phyloP scores from a whole-genome alignment of 2,888 invertebrate species.

The Aporophyla lueneburgensis region DNA sequence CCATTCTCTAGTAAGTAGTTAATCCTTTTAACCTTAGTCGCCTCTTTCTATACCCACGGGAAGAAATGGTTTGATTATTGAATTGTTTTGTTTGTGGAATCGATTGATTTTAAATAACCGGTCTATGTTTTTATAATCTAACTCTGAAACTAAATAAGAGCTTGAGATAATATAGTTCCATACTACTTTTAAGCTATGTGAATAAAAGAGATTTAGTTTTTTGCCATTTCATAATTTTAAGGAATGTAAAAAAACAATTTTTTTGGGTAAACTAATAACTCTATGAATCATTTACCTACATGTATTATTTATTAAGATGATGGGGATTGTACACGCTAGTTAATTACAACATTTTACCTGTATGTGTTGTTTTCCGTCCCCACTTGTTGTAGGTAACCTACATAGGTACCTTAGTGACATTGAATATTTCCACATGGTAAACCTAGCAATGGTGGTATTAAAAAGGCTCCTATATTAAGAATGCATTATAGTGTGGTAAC shows the following conservation, averaged over 20 bases:
- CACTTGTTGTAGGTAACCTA: too few species aligned
- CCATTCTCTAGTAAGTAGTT: too few species aligned
- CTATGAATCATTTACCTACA: background rate
- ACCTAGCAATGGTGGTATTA: background rate
- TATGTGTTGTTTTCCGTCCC: too few species aligned
- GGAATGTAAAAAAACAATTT: background rate
- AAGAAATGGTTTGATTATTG: too few species aligned
- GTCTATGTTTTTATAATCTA: too few species aligned
- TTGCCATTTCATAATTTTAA: too few species aligned
- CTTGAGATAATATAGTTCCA: background rate
- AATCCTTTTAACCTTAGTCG: too few species aligned
- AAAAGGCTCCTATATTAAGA: background rate
- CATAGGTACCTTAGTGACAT: too few species aligned
- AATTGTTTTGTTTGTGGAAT: constrained; percentile 3
- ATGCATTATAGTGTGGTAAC: too few species aligned
- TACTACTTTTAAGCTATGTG: background rate
- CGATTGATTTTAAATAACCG: background rate
- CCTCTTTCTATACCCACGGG: too few species aligned
- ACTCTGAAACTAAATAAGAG: background rate
- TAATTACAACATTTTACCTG: background rate
- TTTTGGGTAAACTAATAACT: background rate
- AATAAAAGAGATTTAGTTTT: background rate
- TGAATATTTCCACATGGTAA: background rate
- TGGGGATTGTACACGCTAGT: background rate
- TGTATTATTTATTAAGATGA: too few species aligned